Evolutionary conservation across 2,797 vertebrate genomes (phyloP), one percentile per base, ranked within the genome.

Genomic region (Clarias laeviceps): DNA sequence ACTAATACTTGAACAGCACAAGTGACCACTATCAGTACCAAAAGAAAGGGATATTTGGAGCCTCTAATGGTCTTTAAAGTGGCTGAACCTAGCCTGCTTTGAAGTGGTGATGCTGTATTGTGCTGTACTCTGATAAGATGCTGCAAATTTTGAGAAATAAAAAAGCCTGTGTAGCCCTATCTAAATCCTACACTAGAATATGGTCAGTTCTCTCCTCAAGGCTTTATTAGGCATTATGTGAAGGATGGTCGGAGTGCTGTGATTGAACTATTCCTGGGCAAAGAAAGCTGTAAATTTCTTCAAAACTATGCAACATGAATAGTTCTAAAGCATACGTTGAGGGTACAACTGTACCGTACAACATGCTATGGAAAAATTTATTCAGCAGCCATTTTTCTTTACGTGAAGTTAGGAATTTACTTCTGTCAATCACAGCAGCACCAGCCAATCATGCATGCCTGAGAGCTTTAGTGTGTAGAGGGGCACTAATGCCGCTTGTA

Each of bases 1-100:
- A 54, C 66, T 87, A 80, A 86, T 84, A 72, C 56, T 70, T 56
- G 64, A 86, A 81, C 84, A 70, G 76, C 77, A 85, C 73, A 27
- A 24, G 79, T 9, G 20, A n/a, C n/a, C 64, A 82, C n/a, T 81
- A 29, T 76, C 76, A 80, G 69, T n/a, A 56, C 74, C 82, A 59
- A 86, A 86, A 73, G 66, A 66, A 78, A 73, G 27, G 34, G 50
- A 29, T 12, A 61, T 84, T 77, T 77, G 34, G 54, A 32, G 84
- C 74, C 87, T 64, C 22, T 74, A 84, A 85, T 87, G 87, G 62
- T 87, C 59, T 88, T 87, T 87, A 87, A 86, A 86, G 84, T 87
- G 85, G 74, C 69, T 82, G 24, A 82, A 84, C 68, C 45, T 32
- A 72, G 73, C 40, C 77, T 64, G 37, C 85, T 90, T 89, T 89